These are phyloP conservation scores for Anastatus disparis DNA, from an alignment of 1,140 invertebrate species.

Conservation along the genomic window DNA sequence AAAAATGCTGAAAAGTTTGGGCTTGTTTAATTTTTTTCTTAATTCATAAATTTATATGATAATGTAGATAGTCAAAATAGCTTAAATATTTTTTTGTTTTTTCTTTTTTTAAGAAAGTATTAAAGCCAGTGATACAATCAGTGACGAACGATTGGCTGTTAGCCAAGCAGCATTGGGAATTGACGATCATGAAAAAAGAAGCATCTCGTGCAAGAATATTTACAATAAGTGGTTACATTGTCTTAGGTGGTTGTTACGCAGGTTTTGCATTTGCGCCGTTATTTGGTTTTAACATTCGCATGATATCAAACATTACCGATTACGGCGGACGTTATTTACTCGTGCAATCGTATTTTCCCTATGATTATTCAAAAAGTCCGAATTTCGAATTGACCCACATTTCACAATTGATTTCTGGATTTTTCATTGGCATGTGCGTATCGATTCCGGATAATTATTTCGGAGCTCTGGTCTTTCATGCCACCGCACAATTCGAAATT, in stretches of 20 bases:
- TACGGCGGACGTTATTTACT: neutral
- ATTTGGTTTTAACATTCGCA: neutral
- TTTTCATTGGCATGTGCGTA: slow-evolving; percentile 10
- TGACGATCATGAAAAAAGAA: neutral
- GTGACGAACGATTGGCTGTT: neutral
- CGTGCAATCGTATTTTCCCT: slow-evolving; percentile 10
- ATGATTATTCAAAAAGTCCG: slow-evolving; percentile 14
- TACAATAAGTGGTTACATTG: neutral
- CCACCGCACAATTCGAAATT: slow-evolving; percentile 1
- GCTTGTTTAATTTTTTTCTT: too few relatives aligned
- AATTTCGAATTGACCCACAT: neutral
- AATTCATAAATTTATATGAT: too few relatives aligned
- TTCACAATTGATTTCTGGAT: neutral
- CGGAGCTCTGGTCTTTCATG: slow-evolving; percentile 8
- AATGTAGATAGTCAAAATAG: too few relatives aligned
- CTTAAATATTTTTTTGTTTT: too few relatives aligned
- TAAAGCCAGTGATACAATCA: neutral
- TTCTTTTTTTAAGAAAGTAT: neutral
- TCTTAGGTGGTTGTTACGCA: neutral
- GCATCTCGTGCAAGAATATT: neutral
- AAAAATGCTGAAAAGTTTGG: too few relatives aligned
- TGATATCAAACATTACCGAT: slow-evolving; percentile 15
- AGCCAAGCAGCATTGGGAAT: neutral
- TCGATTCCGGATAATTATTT: slow-evolving; percentile 13
- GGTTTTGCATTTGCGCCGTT: neutral